Percentiles rank a stretch among this genome's conserved stretches.
Evolutionary conservation across 2,113 vertebrate genomes (phyloP).

Genomic region (Leptodactylus fuscus): DNA sequence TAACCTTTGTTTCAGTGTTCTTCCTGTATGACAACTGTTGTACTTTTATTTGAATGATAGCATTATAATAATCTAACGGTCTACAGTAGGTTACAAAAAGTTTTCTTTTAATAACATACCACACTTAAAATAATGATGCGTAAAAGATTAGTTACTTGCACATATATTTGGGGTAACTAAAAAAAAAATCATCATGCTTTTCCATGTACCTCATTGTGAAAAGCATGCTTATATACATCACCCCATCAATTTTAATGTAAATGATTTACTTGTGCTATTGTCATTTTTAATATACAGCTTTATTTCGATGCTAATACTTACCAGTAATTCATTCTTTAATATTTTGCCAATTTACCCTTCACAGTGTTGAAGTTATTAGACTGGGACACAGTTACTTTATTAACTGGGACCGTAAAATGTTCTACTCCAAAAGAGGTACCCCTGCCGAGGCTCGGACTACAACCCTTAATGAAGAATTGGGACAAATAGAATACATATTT

Average conservation of each 20-base stretch:
- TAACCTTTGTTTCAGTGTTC: no score
- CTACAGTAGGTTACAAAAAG: no score
- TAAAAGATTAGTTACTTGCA: no score
- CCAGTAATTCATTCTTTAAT: neutral
- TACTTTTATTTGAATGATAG: no score
- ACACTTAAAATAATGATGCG: no score
- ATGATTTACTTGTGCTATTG: neutral
- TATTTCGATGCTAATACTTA: neutral
- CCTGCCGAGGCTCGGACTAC: conserved; percentile 74
- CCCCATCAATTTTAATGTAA: neutral
- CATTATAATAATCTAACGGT: no score
- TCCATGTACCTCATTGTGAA: conserved; percentile 12
- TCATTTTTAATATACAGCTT: neutral
- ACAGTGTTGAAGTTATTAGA: conserved; percentile 76
- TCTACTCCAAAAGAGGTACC: conserved; percentile 67
- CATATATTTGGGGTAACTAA: neutral
- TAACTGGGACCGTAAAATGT: conserved; percentile 77
- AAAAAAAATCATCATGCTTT: conserved; percentile 32
- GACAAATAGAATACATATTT: conserved; percentile 77
- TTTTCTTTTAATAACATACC: no score
- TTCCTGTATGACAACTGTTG: no score
- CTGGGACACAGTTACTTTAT: conserved; percentile 77
- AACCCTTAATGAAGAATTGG: conserved; percentile 75
- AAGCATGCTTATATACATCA: conserved; percentile 43
- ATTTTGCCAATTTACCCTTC: neutral